Conservation (phyloP, 2,797 vertebrate species). For the Falco naumanni region DNA sequence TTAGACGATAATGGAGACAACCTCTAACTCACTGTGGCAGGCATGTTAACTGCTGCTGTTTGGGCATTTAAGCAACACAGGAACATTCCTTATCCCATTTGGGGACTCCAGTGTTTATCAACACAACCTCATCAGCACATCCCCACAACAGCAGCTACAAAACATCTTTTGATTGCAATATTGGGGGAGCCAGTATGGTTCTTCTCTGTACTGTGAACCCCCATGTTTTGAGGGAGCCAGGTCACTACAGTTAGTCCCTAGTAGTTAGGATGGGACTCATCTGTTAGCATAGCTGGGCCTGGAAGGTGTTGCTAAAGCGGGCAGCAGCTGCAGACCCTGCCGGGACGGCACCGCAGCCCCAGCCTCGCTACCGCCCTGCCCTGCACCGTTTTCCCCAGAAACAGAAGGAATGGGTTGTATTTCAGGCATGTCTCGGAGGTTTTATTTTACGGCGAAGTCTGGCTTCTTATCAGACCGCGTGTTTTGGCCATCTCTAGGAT, state of each 20-base stretch:
- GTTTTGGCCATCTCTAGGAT: background rate
- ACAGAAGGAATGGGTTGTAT: accelerated
- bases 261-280: accelerated
- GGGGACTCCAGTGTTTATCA: background rate
- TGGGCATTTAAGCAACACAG: background rate
- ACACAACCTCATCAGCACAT: background rate
- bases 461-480: background rate
- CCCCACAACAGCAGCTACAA: background rate
- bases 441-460: background rate
- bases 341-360: background rate
- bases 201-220: background rate
- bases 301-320: accelerated
- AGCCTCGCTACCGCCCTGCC: accelerated
- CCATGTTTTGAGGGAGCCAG: background rate
- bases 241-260: background rate
- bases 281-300: accelerated
- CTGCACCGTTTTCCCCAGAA: accelerated
- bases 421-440: accelerated
- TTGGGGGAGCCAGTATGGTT: accelerated
- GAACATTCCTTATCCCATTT: background rate
- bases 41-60: background rate
- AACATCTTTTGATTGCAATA: background rate
- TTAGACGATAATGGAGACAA: background rate
- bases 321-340: background rate
- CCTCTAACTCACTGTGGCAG: background rate